A percentile compares a stretch with the other conserved stretches of the same genome.
Conservation (phyloP, 2,113 vertebrate species). For the Hippolais icterina region DNA sequence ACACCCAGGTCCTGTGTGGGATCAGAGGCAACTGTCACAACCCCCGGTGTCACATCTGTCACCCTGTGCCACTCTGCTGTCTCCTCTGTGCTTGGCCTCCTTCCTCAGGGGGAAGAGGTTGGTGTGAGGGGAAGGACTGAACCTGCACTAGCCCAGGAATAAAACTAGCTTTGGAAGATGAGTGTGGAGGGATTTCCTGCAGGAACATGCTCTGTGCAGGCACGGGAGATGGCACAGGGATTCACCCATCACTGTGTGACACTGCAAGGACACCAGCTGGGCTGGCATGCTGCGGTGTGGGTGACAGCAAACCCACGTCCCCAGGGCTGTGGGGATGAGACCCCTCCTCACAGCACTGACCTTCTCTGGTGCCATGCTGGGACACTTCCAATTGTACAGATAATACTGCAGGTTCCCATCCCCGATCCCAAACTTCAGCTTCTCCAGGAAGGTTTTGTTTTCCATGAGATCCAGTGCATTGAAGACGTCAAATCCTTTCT, state of each 20-base stretch:
- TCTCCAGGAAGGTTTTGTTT: slow-evolving; percentile 98
- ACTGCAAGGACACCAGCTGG: not conserved
- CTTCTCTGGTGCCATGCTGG: slow-evolving; percentile 97
- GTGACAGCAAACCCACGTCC: not conserved
- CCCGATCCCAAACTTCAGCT: slow-evolving; percentile 98
- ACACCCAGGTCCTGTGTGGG: fast-evolving
- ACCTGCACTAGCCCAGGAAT: not conserved
- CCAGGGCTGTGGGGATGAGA: not conserved
- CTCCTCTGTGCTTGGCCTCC: not conserved
- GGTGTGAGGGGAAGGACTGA: not conserved
- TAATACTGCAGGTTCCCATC: slow-evolving; percentile 99
- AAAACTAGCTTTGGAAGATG: not conserved
- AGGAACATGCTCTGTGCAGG: not conserved
- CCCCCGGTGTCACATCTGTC: fast-evolving
- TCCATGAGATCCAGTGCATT: slow-evolving; percentile 99
- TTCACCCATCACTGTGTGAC: not conserved
- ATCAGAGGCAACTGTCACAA: not conserved
- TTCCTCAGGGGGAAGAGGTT: not conserved
- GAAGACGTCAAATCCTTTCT: slow-evolving; percentile 99
- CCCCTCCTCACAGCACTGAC: slow-evolving; percentile 57
- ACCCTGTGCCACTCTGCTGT: not conserved
- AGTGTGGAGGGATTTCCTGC: not conserved
- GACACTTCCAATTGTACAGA: slow-evolving; percentile 99
- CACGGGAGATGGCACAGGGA: not conserved
- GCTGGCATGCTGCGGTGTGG: fast-evolving